Percentiles rank a stretch among this genome's conserved stretches.
Conservation (phyloP, 2,888 invertebrate species). For the Plebejus argus region DNA sequence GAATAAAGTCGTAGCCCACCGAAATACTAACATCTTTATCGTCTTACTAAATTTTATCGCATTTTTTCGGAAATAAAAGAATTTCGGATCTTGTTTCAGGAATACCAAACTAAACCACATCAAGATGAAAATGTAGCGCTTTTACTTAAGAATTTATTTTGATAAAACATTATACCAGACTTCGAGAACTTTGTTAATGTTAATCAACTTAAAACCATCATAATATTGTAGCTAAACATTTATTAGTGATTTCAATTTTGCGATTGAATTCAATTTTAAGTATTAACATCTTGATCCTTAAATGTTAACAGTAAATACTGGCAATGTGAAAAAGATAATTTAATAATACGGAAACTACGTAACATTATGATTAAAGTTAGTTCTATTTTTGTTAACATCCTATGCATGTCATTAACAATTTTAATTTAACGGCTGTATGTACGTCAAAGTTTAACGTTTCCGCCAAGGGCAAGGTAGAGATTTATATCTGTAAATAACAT, state of each 20-base stretch:
- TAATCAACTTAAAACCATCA: no score
- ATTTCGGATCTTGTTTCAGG: conserved; percentile 9
- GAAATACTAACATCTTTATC: conserved; percentile 16
- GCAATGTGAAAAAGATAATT: no score
- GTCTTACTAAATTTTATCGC: conserved; percentile 14
- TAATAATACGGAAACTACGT: no score
- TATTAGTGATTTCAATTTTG: no score
- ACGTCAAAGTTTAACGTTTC: conserved; percentile 51
- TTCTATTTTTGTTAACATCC: background rate
- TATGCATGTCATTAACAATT: conserved; percentile 35
- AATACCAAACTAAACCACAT: background rate
- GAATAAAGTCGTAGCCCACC: conserved; percentile 22
- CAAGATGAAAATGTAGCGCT: background rate
- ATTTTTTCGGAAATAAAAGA: background rate
- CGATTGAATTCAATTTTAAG: no score
- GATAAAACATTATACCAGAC: background rate
- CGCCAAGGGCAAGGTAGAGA: conserved; percentile 38
- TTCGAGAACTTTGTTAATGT: background rate
- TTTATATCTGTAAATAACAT: conserved; percentile 45
- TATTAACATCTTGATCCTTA: no score
- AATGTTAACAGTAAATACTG: no score
- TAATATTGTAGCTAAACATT: no score
- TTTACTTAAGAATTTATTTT: background rate
- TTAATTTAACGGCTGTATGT: conserved; percentile 45
- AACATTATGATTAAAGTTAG: no score